phyloP scores from a whole-genome alignment of 2,113 vertebrate species.

The Progne subis region DNA sequence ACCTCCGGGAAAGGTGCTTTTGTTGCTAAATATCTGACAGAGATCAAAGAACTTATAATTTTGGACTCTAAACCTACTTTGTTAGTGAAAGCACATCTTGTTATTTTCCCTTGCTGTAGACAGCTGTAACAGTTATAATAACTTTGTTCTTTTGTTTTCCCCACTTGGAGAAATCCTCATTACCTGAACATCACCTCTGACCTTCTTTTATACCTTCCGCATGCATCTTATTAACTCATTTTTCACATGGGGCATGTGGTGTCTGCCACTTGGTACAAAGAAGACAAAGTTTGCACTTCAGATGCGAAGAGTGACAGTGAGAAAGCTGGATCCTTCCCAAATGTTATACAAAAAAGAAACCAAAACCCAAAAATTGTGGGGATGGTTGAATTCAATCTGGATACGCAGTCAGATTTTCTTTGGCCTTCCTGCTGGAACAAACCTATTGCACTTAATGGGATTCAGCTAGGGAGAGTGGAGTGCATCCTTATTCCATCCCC shows the following conservation, averaged over 20 bases:
- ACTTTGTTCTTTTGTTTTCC: conserved; percentile 67
- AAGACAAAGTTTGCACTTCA: conserved; percentile 24
- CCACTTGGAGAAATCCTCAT: conserved; percentile 59
- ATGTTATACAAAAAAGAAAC: not conserved
- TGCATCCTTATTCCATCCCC: not conserved
- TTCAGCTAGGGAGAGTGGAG: not conserved
- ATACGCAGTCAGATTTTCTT: not conserved
- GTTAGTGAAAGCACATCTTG: not conserved
- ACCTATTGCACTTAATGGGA: not conserved
- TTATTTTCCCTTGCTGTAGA: not conserved
- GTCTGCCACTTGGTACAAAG: conserved; percentile 53
- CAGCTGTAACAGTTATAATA: conserved; percentile 53
- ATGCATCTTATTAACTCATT: conserved; percentile 73
- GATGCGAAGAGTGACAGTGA: conserved; percentile 42
- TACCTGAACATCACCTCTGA: conserved; percentile 67
- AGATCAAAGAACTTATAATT: not conserved
- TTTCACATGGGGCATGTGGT: conserved; percentile 62
- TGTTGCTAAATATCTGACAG: not conserved
- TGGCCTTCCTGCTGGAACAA: not conserved
- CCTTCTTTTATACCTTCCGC: conserved; percentile 67
- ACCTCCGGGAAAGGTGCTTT: not conserved
- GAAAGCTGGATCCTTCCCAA: not conserved
- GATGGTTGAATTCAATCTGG: not conserved
- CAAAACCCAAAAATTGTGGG: not conserved
- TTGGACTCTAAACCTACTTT: not conserved